A percentile compares a stretch with the other conserved stretches of the same genome.
Evolutionary conservation across 1,140 invertebrate genomes (phyloP).

Genomic region (Vanessa atalanta): DNA sequence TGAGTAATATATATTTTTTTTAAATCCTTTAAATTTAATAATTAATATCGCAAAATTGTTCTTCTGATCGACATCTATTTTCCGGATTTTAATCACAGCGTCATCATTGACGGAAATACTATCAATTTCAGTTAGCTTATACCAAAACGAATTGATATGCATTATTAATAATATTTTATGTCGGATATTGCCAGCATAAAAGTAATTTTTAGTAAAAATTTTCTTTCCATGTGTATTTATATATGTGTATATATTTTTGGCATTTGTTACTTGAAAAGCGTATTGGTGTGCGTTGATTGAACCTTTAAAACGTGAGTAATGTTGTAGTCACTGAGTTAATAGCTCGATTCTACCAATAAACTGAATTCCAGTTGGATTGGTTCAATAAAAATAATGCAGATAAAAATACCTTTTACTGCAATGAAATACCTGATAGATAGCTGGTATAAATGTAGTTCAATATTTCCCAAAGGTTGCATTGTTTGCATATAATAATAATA

Average conservation of each 20-base stretch:
- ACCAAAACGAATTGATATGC: neutral
- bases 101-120: neutral
- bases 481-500: constrained; percentile 8
- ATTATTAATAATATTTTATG: neutral
- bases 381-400: constrained; percentile 28
- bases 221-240: neutral
- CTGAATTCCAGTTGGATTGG: constrained; percentile 33
- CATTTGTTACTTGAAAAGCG: neutral
- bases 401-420: constrained; percentile 12
- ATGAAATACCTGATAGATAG: constrained; percentile 1
- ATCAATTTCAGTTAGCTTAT: neutral
- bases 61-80: neutral
- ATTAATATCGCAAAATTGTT: neutral
- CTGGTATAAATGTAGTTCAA: neutral
- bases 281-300: constrained; percentile 25
- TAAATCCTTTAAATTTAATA: neutral
- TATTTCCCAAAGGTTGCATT: neutral
- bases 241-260: constrained; percentile 5
- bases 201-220: neutral
- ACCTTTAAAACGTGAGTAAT: constrained; percentile 37
- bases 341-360: constrained; percentile 31
- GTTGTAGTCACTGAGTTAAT: constrained; percentile 29
- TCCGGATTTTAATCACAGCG: neutral
- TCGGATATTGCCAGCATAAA: neutral
- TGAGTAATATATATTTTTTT: no score